Base-by-base conservation (phyloP, 2,113 vertebrate genomes). In the Chrysemys picta region DNA sequence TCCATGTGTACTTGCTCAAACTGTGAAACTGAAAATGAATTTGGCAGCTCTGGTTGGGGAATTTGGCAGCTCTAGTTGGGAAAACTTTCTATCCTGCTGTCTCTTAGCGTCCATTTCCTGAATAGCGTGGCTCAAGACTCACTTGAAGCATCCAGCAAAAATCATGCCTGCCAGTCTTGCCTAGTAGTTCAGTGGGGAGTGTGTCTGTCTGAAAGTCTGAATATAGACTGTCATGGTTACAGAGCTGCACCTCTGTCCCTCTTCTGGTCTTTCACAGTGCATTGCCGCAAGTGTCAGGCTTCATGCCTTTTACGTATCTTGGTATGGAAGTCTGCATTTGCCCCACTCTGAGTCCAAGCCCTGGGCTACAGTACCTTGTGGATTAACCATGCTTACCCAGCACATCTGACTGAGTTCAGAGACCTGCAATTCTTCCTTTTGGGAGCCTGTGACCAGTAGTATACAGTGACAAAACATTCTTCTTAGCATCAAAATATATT, bases 251-350 rank as follows among this genome's bases (percentile, higher is more conserved):
- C 82, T 94, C 75, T 79, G 50, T 78, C 93, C 17, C 49, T 38
- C 80, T 87, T 96, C 93, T 96, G 88, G 93, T 95, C 92, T 94
- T 22, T 22, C 19, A 21, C 29, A 62, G 29, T 62, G 17, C n/a
- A 72, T 38, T 72, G 17, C n/a, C n/a, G 6, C 42, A 76, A 76
- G 72, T 76, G 35, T 27, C 57, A 91, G 90, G 86, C 53, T 81
- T 97, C 90, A 94, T 93, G 94, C 94, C 88, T 97, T 97, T 69
- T 69, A n/a, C 94, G 72, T 95, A 62, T 90, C 72, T 78, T 17
- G 0, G 88, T 45, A 72, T 96, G 91, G 35, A 89, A 88, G 92
- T 93, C 79, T 96, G 89, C 82, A 92, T 83, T 95, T 96, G 91
- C 75, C 84, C 84, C 91, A n/a, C 22, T 42, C 50, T 88, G 96